Evolutionary conservation across 1,140 invertebrate genomes (phyloP).

Genomic region (Anadara kagoshimensis): DNA sequence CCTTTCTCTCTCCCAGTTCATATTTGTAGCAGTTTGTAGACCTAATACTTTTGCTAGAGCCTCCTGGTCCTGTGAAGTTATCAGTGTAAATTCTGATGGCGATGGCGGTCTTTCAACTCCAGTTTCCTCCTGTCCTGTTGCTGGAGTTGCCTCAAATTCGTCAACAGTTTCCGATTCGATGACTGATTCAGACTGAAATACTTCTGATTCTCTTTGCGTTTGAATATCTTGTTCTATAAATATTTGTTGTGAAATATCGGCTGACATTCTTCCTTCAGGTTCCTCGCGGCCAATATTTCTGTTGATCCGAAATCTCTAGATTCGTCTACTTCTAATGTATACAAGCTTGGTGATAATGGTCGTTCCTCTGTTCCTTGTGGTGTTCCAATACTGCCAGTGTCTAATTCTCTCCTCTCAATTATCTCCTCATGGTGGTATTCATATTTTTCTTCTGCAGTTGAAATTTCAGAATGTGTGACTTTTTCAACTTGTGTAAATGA

Average conservation of each 20-base stretch:
- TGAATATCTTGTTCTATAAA: constrained; percentile 65
- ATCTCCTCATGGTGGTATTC: no score
- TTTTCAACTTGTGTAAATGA: neutral
- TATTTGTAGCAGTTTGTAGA: constrained; percentile 27
- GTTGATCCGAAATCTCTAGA: constrained; percentile 30
- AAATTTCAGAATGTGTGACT: constrained; percentile 1
- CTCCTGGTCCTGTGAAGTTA: constrained; percentile 67
- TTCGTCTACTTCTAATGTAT: constrained; percentile 58
- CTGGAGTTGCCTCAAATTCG: neutral
- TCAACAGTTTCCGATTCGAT: constrained; percentile 33
- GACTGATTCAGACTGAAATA: neutral
- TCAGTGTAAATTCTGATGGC: constrained; percentile 69
- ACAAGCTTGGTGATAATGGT: constrained; percentile 64
- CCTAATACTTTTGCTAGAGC: constrained; percentile 55
- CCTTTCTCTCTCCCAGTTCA: neutral
- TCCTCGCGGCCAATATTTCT: constrained; percentile 34
- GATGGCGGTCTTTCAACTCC: constrained; percentile 64
- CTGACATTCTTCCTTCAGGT: constrained; percentile 28
- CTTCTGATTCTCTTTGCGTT: constrained; percentile 16
- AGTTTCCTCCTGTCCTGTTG: constrained; percentile 18
- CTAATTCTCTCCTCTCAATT: constrained; percentile 1
- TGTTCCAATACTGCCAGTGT: constrained; percentile 29
- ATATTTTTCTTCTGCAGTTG: neutral
- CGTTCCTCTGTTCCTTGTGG: constrained; percentile 44
- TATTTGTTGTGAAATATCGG: constrained; percentile 46